A percentile compares a stretch with the other conserved stretches of the same genome.
Conservation (phyloP, 1,140 invertebrate species). For the Liolophura sinensis region DNA sequence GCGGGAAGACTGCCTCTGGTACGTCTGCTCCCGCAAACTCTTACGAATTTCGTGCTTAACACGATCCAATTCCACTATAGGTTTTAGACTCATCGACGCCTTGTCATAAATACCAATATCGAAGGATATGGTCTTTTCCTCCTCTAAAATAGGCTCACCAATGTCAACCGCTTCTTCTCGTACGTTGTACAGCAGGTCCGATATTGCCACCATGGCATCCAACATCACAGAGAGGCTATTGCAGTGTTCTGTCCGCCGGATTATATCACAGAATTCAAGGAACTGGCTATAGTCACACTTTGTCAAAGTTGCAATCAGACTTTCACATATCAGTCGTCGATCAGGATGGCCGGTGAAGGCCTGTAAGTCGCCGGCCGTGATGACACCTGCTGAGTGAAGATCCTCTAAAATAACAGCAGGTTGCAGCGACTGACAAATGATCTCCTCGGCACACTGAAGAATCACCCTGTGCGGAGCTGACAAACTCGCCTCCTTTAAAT, state of each 20-base stretch:
- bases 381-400: constrained; percentile 27
- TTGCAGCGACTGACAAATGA: constrained; percentile 44
- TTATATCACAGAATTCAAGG: constrained; percentile 35
- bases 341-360: constrained; percentile 41
- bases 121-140: constrained; percentile 46
- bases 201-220: constrained; percentile 42
- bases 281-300: constrained; percentile 33
- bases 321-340: constrained; percentile 42
- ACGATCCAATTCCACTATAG: constrained; percentile 45
- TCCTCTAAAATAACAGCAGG: constrained; percentile 38
- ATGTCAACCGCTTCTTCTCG: constrained; percentile 17
- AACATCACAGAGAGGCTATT: constrained; percentile 34
- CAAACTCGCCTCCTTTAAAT: constrained; percentile 18
- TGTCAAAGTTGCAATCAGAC: constrained; percentile 34
- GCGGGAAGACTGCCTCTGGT: constrained; percentile 14
- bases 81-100: constrained; percentile 37
- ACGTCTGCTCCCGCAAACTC: constrained; percentile 12
- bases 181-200: constrained; percentile 41
- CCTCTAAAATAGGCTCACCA: constrained; percentile 25
- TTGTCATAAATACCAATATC: constrained; percentile 44
- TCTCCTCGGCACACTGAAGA: constrained; percentile 39
- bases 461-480: constrained; percentile 38
- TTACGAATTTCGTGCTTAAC: constrained; percentile 28
- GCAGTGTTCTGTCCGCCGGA: constrained; percentile 26
- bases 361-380: constrained; percentile 32